A percentile compares a stretch with the other conserved stretches of the same genome.
Conservation (phyloP, 2,888 invertebrate species). For the Drosophila suboccidentalis region DNA sequence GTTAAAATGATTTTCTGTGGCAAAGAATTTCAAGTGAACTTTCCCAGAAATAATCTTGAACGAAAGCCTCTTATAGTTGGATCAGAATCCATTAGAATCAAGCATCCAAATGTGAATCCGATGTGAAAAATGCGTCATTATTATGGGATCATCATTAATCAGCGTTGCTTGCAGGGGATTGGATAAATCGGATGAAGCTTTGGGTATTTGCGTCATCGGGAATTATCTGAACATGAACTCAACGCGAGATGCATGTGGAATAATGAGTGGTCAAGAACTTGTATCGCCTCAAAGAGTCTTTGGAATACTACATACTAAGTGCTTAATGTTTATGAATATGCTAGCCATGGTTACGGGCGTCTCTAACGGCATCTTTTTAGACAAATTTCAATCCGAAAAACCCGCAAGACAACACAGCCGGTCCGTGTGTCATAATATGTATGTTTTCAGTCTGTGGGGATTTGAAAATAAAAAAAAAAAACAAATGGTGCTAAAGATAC, state of each 20-base stretch:
- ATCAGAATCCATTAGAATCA: conserved; percentile 22
- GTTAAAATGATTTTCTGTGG: neutral
- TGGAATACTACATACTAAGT: conserved; percentile 12
- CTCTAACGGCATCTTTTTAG: conserved; percentile 45
- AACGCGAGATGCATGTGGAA: conserved; percentile 11
- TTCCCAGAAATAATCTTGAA: conserved; percentile 7
- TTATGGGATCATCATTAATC: conserved; percentile 33
- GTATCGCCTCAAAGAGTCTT: neutral
- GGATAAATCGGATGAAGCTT: conserved; percentile 6
- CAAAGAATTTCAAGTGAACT: conserved; percentile 2
- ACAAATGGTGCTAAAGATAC: conserved; percentile 22
- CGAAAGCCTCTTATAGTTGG: conserved; percentile 17
- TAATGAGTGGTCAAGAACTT: conserved; percentile 27
- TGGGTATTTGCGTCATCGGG: conserved; percentile 35
- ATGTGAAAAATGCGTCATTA: conserved; percentile 19
- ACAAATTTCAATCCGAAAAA: conserved; percentile 30
- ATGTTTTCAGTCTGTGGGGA: conserved; percentile 20
- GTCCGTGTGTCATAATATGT: conserved; percentile 44
- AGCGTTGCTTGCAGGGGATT: neutral
- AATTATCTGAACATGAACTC: conserved; percentile 9
- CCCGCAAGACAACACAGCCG: conserved; percentile 31
- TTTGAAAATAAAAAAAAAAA: conserved; percentile 9
- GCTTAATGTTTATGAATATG: conserved; percentile 42
- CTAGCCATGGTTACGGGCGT: conserved; percentile 20
- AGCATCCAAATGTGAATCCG: conserved; percentile 11